These are phyloP conservation scores for Vombatus ursinus DNA, from an alignment of 2,113 vertebrate species.

Conservation along the genomic window DNA sequence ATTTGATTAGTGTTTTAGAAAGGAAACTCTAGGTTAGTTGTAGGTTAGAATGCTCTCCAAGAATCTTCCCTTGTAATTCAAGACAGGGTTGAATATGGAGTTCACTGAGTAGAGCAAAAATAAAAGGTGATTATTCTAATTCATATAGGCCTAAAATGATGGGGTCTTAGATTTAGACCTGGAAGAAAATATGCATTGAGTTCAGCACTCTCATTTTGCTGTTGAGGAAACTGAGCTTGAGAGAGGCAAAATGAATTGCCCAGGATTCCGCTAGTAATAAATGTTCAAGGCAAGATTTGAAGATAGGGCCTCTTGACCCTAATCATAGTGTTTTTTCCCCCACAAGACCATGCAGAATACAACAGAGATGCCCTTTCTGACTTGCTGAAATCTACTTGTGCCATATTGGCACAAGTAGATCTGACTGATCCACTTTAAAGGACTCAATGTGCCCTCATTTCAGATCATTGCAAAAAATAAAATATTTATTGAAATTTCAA, in stretches of 20 bases:
- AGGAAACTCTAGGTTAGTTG: background rate
- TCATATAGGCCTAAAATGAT: background rate
- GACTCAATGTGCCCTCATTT: background rate
- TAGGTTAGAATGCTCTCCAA: background rate
- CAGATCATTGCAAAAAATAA: background rate
- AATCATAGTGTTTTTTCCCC: background rate
- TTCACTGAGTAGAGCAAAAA: constrained; percentile 13
- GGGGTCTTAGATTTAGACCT: background rate
- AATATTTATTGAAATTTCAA: background rate
- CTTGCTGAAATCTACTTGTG: background rate
- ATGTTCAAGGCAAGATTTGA: background rate
- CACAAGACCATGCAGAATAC: background rate
- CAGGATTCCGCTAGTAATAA: background rate
- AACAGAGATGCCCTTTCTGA: background rate
- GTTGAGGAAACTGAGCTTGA: background rate
- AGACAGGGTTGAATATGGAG: background rate
- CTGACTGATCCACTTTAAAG: too few relatives aligned
- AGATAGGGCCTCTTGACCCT: background rate
- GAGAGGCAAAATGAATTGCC: background rate
- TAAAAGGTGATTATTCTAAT: background rate
- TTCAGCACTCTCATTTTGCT: background rate
- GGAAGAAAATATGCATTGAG: background rate
- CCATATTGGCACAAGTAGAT: too few relatives aligned
- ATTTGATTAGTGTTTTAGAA: constrained; percentile 26
- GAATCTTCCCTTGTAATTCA: background rate